Evolutionary conservation across 2,797 vertebrate species (phyloP).

Genomic region (Gallinago nigripennis): DNA sequence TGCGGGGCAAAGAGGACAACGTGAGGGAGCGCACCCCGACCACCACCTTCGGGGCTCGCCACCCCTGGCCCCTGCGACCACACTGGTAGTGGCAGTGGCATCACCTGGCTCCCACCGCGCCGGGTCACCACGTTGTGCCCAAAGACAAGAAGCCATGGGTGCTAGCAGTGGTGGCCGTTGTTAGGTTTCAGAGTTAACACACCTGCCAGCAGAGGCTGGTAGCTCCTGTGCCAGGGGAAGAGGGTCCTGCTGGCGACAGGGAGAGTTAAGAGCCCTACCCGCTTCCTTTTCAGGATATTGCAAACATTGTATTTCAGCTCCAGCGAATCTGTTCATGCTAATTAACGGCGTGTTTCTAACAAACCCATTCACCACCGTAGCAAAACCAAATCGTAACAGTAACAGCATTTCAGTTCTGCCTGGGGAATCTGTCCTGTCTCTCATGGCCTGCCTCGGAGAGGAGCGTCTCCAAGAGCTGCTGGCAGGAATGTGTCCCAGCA

Average conservation of each 20-base stretch:
- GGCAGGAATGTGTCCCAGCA: neutral
- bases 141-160: neutral
- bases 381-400: neutral
- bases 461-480: neutral
- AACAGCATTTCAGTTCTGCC: neutral
- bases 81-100: accelerated
- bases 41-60: neutral
- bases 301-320: neutral
- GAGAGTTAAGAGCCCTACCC: neutral
- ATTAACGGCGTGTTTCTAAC: neutral
- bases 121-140: accelerated
- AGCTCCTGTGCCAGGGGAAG: neutral
- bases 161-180: neutral
- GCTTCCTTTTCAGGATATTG: neutral
- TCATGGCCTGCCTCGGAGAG: neutral
- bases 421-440: neutral
- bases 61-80: neutral
- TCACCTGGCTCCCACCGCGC: accelerated
- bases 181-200: neutral
- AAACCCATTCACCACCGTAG: neutral
- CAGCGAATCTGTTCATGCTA: neutral
- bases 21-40: neutral
- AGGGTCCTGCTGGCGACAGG: neutral
- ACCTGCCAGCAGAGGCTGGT: neutral
- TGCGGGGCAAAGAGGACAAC: constrained; percentile 64